Conservation (phyloP, 64 coral and sea anemone species). For the Stichodactyla mertensii region DNA sequence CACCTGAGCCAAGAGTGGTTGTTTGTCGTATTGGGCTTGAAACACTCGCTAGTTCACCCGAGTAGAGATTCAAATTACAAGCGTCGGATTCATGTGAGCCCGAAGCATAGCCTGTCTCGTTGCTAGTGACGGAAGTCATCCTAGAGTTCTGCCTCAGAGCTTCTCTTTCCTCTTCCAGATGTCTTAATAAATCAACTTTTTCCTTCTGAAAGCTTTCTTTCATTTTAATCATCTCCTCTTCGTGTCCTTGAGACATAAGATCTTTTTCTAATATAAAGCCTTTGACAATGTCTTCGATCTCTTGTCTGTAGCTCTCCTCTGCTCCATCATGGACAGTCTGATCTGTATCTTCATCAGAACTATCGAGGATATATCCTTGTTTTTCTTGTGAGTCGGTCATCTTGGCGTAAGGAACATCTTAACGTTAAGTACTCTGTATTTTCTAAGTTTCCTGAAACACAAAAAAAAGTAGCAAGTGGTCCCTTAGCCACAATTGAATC, state of each 20-base stretch:
- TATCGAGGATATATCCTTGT: conserved; percentile 25
- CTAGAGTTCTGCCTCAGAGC: conserved; percentile 55
- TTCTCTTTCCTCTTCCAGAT: conserved; percentile 69
- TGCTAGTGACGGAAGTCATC: conserved; percentile 25
- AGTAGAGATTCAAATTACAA: conserved; percentile 20
- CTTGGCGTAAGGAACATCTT: conserved; percentile 3
- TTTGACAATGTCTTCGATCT: conserved; percentile 88
- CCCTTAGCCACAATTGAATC: background rate
- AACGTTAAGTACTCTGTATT: background rate
- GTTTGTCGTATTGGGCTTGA: conserved; percentile 27
- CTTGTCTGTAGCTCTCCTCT: conserved; percentile 53
- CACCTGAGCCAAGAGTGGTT: conserved; percentile 23
- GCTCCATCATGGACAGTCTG: background rate
- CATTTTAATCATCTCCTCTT: conserved; percentile 72
- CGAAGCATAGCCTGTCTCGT: conserved; percentile 51
- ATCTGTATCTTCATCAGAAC: conserved; percentile 24
- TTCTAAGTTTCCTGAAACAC: background rate
- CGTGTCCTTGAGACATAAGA: conserved; percentile 70
- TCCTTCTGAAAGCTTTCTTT: conserved; percentile 71
- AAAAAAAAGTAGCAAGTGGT: background rate
- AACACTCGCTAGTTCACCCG: conserved; percentile 19
- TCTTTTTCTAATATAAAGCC: conserved; percentile 91
- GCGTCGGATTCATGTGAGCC: conserved; percentile 38
- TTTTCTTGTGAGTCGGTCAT: conserved; percentile 40
- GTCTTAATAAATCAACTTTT: conserved; percentile 52